Evolutionary conservation across 2,888 invertebrate species (phyloP), one percentile per base, ranked within the genome.

Genomic region (Pammene fasciana): DNA sequence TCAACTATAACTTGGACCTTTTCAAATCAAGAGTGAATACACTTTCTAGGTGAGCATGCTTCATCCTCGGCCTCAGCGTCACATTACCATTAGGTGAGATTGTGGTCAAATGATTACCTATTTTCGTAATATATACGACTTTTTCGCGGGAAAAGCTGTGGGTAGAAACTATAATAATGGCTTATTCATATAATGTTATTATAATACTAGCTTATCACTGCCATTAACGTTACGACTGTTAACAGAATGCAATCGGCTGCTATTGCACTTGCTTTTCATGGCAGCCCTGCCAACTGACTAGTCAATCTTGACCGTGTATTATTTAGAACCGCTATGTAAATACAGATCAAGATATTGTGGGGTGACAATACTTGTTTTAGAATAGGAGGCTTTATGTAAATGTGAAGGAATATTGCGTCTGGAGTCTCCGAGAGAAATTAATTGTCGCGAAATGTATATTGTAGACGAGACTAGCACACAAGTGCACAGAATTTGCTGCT

Each of bases 371-470:
- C 18, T 18, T 26, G 18, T 18, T 50, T 50, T 11, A 26, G 54
- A 54, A 54, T 34, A 34, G n/a, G 34, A 5, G 14, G 1, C 9
- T 54, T 10, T 38, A 57, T 57, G 56, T 18, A 38, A 57, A 57
- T 57, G 18, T 57, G 13, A 8, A 41, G 41, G 16, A 57, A 41
- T 41, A 57, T 41, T 18, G 56, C 56, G 13, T 18, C 38, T 41
- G 41, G 11, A 57, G 56, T 57, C 56, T 16, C 38, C 41, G 34
- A 54, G 54, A 41, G 41, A 57, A 57, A 57, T 57, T 41, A 41
- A 57, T 57, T 57, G 56, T 57, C 41, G 41, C 18, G 13, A 56
- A 57, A 57, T 57, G 56, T 41, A 57, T 41, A 54, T 55, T 55
- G 38, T 9, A 48, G 50, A 18, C 50, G 18, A 50, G 50, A 50